Evolutionary conservation across 1,140 invertebrate species (phyloP), one percentile per base, ranked within the genome.

Genomic region (Penaeus chinensis): DNA sequence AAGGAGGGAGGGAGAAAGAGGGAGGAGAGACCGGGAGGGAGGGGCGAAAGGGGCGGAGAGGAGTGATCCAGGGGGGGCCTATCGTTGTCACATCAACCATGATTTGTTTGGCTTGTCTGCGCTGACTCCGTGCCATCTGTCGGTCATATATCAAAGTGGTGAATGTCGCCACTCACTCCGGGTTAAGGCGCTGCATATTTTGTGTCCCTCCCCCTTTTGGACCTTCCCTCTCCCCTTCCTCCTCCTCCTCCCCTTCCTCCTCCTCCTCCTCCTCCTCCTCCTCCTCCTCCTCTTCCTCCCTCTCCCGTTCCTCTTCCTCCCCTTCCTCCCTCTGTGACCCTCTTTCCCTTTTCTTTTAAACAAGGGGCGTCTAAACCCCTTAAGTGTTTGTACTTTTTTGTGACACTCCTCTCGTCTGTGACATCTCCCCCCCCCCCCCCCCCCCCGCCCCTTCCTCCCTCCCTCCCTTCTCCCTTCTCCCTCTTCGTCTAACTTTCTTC

Each of bases 31-130:
- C 47, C 24, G n/a, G 18, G 32, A 11, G 71, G 27, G 47, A 60
- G n/a, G 69, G 54, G 60, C 74, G 71, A 76, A 62, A 74, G 37
- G n/a, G 62, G 27, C 27, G 62, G 83, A 60, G 79, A 78, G 47
- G 24, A 71, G 74, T 69, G 42, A 27, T 74, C 69, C 47, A 54
- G 54, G n/a, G 11, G 13, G 69, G 27, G 80, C 54, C 76, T 85
- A 85, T 85, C 84, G 84, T 85, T 85, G 84, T 85, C 85, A 86
- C 85, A 86, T 86, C 85, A 86, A 47, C 85, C 63, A 86, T 86
- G 85, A 86, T 86, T 86, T 86, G 85, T 86, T 86, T 86, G 85
- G 77, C 85, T 86, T 86, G 85, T 86, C 85, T 22, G n/a, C 63
- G 69, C 85, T 86, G 85, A 86, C 77, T 86, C 78, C 62, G 63